Evolutionary conservation across 2,888 invertebrate genomes (phyloP), one percentile per base, ranked within the genome.

Genomic region (Tipula lateralis): DNA sequence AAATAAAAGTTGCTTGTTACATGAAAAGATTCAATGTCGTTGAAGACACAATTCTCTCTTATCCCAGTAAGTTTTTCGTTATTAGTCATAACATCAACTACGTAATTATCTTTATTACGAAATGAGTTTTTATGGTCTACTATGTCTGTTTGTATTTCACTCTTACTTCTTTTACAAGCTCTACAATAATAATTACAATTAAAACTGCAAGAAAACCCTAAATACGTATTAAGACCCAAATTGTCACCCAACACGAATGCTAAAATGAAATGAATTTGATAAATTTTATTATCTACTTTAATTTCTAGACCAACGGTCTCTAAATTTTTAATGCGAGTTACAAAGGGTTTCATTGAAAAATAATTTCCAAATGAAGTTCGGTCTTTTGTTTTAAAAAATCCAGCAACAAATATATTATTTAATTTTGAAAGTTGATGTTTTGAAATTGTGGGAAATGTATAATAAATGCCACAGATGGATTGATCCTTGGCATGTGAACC

Each of bases 241-340:
- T 85, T 85, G 34, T 85, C 85, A n/a, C 84, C 84, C 9, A 85
- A 16, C 5, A 85, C 84, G 9, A 85, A 84, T 19, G 81, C 84
- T 9, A 84, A 66, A 13, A 84, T 29, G 19, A 85, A 85, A 81
- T 83, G n/a, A 12, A 84, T 36, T 5, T 84, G 34, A 12, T 29
- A 84, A 84, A 39, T n/a, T 19, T 34, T 50, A 50, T 50, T 16
- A 16, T 50, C 13, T 12, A 12, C 3, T 12, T 1, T 13, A 66
- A 66, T 66, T 2, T 0, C 13, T 0, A 66, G 0, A n/a, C 66
- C 66, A 2, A 0, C 3, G 13, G 66, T 16, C 13, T 66, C 66
- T 2, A 66, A 0, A 13, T 66, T 6, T 39, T 39, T 39, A 39
- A 39, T 39, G 12, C 39, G 39, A 39, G 6, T 39, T 6, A 39